These are phyloP conservation scores for Ammodramus savannarum DNA, from an alignment of 2,113 vertebrate genomes.

Conservation along the genomic window DNA sequence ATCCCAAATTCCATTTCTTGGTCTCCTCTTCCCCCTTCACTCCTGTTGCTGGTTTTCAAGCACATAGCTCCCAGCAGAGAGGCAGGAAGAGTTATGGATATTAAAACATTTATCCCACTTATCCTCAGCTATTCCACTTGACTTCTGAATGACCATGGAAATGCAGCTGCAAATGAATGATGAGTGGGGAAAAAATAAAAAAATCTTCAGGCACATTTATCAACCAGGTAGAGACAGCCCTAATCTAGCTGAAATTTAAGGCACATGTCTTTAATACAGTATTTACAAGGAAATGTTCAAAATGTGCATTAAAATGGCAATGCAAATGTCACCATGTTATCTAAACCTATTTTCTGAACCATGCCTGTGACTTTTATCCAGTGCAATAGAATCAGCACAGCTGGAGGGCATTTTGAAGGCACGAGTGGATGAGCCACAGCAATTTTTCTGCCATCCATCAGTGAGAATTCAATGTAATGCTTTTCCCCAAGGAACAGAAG, in stretches of 20 bases:
- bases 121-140: not conserved
- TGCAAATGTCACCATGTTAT: not conserved
- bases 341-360: not conserved
- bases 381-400: not conserved
- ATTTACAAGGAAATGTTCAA: not conserved
- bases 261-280: not conserved
- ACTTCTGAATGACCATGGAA: not conserved
- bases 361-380: not conserved
- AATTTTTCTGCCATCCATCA: not conserved
- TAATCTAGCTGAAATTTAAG: not conserved
- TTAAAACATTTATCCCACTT: not conserved
- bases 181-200: not conserved
- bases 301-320: not conserved
- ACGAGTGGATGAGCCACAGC: not conserved
- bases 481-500: not conserved
- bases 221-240: not conserved
- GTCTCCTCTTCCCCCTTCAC: not conserved
- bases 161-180: not conserved
- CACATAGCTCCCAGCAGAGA: not conserved
- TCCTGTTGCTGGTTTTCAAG: not conserved
- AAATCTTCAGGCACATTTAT: not conserved
- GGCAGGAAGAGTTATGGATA: not conserved
- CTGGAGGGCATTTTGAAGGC: conserved; percentile 1
- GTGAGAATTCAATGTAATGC: not conserved
- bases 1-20: not conserved